Base-by-base conservation (phyloP, 2,113 vertebrate species). In the Nycticryphes semicollaris region DNA sequence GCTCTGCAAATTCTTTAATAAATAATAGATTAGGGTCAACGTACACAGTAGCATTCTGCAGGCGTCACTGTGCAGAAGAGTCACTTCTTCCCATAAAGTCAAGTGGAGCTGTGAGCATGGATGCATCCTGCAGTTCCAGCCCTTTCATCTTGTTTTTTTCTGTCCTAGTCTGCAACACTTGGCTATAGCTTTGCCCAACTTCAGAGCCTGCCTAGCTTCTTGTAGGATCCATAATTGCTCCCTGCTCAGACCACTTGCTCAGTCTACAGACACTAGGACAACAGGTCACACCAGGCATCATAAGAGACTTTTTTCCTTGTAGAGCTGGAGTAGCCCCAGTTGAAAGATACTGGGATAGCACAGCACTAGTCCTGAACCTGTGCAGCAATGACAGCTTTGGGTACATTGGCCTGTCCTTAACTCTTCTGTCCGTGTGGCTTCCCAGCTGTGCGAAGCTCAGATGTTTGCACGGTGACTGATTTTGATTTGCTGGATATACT, bases 381-480 rank as follows among this genome's bases (percentile, higher is more conserved):
- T 0, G 1, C 35, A 43, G 77, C 31, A 8, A n/a, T n/a, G 64
- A 22, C 25, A 25, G 17, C n/a, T 47, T 39, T 5, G 33, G 19
- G 33, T 47, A 9, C 1, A 3, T 51, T 0, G 0, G 39, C 62
- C 68, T 28, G 17, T 77, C 6, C 22, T 59, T 22, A 5, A 39
- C 12, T 74, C n/a, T 24, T 0, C 0, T 69, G 35, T 51, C 72
- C 3, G 0, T 17, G 3, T 0, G 3, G 7, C 53, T 56, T 79
- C 43, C 35, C 5, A 0, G 20, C 4, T 1, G 1, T n/a, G 56
- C 41, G 77, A 18, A 66, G 73, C 41, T 67, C 0, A 0, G 47
- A 62, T 86, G 13, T 83, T 72, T 20, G 57, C 33, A 43, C 24
- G 20, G 45, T 51, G 53, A 16, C 43, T 27, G 8, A 5, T 25